Conservation (phyloP, 2,797 vertebrate species). For the Gorsachius magnificus region DNA sequence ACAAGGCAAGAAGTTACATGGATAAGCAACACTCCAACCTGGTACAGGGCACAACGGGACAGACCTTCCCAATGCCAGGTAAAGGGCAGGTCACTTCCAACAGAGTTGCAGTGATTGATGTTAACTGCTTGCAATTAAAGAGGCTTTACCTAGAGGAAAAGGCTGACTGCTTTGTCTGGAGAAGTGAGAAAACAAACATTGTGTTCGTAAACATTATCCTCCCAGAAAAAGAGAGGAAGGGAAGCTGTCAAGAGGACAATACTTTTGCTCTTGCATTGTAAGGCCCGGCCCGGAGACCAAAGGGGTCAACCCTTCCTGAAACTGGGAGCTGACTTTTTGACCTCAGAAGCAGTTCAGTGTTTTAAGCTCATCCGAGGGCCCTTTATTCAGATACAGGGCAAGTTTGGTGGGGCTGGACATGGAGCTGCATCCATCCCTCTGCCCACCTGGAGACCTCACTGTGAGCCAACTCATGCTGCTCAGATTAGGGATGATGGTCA, state of each 20-base stretch:
- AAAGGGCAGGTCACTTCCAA: background rate
- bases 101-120: background rate
- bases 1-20: background rate
- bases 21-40: background rate
- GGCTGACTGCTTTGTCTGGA: background rate
- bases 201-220: background rate
- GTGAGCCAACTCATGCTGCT: background rate
- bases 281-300: background rate
- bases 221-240: background rate
- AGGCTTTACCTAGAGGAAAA: background rate
- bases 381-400: background rate
- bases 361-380: background rate
- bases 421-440: background rate
- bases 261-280: background rate
- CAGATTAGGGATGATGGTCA: background rate
- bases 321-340: background rate
- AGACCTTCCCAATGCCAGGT: background rate
- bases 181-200: conserved; percentile 10
- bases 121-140: background rate
- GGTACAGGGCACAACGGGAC: background rate
- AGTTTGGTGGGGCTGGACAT: background rate
- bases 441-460: background rate
- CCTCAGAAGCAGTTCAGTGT: background rate
- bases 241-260: background rate
- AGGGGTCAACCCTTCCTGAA: background rate